Evolutionary conservation across 2,888 invertebrate species (phyloP).

Genomic region (Marasmarcha lunaedactyla): DNA sequence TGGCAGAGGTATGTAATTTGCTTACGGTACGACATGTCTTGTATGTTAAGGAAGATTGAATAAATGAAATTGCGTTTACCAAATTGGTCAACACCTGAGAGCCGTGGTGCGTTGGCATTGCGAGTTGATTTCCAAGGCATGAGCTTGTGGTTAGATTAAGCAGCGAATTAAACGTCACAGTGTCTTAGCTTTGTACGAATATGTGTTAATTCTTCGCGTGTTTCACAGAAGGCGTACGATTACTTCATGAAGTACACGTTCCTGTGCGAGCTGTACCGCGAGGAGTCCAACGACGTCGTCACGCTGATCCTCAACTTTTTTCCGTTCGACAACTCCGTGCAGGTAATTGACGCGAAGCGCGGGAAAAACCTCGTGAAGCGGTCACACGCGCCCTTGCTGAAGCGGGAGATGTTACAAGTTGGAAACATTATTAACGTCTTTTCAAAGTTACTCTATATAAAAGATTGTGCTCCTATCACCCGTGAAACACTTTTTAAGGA

Average conservation of each 20-base stretch:
- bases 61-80: too few species aligned
- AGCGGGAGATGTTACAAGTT: background rate
- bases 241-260: background rate
- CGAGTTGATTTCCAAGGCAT: too few species aligned
- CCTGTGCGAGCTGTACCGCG: background rate
- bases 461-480: background rate
- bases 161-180: too few species aligned
- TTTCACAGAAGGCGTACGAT: too few species aligned
- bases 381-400: background rate
- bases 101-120: too few species aligned
- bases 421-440: background rate
- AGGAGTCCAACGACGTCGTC: background rate
- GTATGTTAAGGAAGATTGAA: too few species aligned
- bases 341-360: background rate
- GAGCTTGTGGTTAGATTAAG: too few species aligned
- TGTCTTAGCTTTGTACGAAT: too few species aligned
- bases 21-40: too few species aligned
- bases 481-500: background rate
- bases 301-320: background rate
- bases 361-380: background rate
- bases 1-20: too few species aligned
- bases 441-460: background rate
- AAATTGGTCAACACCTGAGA: too few species aligned
- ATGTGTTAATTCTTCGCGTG: too few species aligned
- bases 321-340: background rate